A percentile compares a stretch with the other conserved stretches of the same genome.
These are phyloP conservation scores for Gymnogyps californianus DNA, from an alignment of 2,113 vertebrate species.

Conservation along the genomic window DNA sequence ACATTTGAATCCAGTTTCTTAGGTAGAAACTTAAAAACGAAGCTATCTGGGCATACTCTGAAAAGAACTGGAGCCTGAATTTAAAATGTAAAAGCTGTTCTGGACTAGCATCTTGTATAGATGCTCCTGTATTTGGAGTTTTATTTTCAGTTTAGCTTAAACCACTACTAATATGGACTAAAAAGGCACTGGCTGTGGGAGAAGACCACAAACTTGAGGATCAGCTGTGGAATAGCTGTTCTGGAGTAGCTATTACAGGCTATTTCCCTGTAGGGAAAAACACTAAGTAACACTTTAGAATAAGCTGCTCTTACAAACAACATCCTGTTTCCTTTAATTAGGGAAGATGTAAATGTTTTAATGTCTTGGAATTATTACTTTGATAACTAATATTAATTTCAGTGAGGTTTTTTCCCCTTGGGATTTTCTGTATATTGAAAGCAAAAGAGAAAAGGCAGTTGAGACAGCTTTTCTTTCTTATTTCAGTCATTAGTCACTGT, in stretches of 20 bases:
- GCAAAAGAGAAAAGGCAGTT: neutral
- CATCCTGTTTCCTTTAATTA: constrained; percentile 13
- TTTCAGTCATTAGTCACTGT: constrained; percentile 10
- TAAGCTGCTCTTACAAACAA: neutral
- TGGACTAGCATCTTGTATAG: neutral
- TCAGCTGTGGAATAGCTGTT: neutral
- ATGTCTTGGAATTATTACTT: neutral
- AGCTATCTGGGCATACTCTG: neutral
- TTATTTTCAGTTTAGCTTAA: neutral
- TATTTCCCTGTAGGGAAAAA: constrained; percentile 8
- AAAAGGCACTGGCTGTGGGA: neutral
- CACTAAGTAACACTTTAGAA: neutral
- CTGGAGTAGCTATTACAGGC: neutral
- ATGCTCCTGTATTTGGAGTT: neutral
- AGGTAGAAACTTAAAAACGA: neutral
- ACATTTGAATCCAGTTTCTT: neutral
- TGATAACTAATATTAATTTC: neutral
- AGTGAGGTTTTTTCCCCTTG: neutral
- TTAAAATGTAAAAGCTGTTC: neutral
- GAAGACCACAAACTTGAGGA: neutral
- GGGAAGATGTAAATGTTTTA: neutral
- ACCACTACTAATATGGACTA: neutral
- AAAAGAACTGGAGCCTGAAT: neutral
- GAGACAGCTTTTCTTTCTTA: neutral
- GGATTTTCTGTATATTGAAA: constrained; percentile 12